Percentiles rank a stretch among this genome's conserved stretches.
phyloP scores from a whole-genome alignment of 1,140 invertebrate genomes.

The Drosophila lacertosa region DNA sequence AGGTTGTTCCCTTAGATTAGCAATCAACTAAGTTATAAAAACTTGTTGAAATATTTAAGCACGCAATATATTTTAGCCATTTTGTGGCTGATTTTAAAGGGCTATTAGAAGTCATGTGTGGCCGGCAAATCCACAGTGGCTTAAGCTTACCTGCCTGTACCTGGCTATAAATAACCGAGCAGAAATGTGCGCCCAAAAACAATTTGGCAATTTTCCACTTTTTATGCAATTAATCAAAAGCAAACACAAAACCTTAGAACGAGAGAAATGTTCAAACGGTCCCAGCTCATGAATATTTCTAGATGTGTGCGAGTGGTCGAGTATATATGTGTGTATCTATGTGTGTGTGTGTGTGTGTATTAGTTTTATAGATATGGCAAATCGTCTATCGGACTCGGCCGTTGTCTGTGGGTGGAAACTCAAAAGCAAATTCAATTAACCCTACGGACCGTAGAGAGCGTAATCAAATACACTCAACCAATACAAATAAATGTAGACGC shows the following conservation, averaged over 20 bases:
- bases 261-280: neutral
- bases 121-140: neutral
- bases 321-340: neutral
- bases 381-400: slow-evolving; percentile 23
- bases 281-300: slow-evolving; percentile 40
- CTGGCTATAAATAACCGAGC: slow-evolving; percentile 32
- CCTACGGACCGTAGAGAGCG: slow-evolving; percentile 77
- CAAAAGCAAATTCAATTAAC: slow-evolving; percentile 78
- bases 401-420: slow-evolving; percentile 47
- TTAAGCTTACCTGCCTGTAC: slow-evolving; percentile 17
- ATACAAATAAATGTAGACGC: slow-evolving; percentile 66
- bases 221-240: slow-evolving; percentile 54
- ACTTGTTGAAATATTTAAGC: neutral
- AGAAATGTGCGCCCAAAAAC: slow-evolving; percentile 37
- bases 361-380: slow-evolving; percentile 47
- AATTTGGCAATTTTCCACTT: slow-evolving; percentile 52
- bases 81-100: neutral
- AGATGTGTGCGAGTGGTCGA: neutral
- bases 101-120: neutral
- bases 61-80: neutral
- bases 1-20: no score
- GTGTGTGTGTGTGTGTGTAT: slow-evolving; percentile 6
- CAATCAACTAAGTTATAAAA: no score
- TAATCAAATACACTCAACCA: slow-evolving; percentile 80
- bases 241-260: slow-evolving; percentile 30